phyloP scores from a whole-genome alignment of 2,113 vertebrate species.

The Numenius arquata region DNA sequence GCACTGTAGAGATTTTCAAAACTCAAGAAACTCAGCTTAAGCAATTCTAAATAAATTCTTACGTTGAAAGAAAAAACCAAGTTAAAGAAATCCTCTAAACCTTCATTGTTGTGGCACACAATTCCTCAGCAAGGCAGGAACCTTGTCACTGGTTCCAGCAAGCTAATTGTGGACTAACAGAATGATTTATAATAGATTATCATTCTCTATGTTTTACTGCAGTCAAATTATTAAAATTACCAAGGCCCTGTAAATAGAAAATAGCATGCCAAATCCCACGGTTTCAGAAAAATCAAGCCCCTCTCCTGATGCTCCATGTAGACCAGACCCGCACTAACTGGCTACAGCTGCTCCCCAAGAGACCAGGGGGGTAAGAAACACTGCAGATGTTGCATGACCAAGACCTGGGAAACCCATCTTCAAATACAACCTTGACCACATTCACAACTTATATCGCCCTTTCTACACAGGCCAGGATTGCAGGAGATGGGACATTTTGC shows the following conservation, averaged over 20 bases:
- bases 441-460: background rate
- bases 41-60: background rate
- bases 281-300: background rate
- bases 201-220: background rate
- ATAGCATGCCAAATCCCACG: background rate
- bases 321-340: background rate
- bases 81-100: background rate
- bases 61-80: background rate
- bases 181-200: background rate
- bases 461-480: background rate
- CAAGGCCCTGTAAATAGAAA: background rate
- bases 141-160: background rate
- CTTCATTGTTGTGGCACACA: background rate
- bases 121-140: background rate
- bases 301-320: background rate
- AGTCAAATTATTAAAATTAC: background rate
- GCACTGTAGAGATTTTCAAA: background rate
- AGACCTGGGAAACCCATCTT: background rate
- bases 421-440: background rate
- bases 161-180: background rate
- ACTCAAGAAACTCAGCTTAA: background rate
- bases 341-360: background rate
- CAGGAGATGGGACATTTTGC: background rate
- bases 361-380: background rate
- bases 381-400: rapidly evolving